phyloP scores from a whole-genome alignment of 2,888 invertebrate genomes.

The Apotomis capreana region DNA sequence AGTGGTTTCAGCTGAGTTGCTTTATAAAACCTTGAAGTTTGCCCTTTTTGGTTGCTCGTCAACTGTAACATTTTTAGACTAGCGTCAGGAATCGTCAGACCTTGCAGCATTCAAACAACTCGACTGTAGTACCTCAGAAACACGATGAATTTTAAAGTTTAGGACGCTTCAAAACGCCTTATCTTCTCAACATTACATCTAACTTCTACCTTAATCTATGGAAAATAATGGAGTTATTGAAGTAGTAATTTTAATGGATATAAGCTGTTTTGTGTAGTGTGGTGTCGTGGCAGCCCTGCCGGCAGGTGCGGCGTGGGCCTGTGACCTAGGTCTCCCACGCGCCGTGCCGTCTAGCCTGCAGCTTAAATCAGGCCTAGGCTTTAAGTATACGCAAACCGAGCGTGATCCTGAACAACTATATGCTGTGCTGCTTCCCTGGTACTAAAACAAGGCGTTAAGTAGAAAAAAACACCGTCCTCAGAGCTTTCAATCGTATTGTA shows the following conservation, averaged over 20 bases:
- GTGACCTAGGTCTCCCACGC: slow-evolving; percentile 42
- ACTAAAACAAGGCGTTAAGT: background rate
- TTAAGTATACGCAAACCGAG: background rate
- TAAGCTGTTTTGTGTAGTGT: background rate
- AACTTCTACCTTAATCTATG: background rate
- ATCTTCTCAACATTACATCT: background rate
- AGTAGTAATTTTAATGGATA: background rate
- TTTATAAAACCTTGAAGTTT: background rate
- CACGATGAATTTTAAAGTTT: slow-evolving; percentile 16
- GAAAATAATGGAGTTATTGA: background rate
- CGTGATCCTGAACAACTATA: background rate
- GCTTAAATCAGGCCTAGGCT: slow-evolving; percentile 15
- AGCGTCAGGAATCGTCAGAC: slow-evolving; percentile 18
- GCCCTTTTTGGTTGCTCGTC: background rate
- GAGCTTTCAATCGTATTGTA: no score
- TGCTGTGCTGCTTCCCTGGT: background rate
- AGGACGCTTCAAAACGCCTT: background rate
- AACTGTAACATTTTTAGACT: background rate
- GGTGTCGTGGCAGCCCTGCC: background rate
- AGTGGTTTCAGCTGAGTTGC: no score
- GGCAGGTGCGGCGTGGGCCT: slow-evolving; percentile 43
- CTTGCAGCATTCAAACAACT: slow-evolving; percentile 29
- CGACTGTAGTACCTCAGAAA: slow-evolving; percentile 26
- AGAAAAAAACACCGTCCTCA: no score
- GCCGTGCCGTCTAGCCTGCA: slow-evolving; percentile 32